These are phyloP conservation scores for Zaprionus tsacasi DNA, from an alignment of 1,140 invertebrate species.

Conservation along the genomic window DNA sequence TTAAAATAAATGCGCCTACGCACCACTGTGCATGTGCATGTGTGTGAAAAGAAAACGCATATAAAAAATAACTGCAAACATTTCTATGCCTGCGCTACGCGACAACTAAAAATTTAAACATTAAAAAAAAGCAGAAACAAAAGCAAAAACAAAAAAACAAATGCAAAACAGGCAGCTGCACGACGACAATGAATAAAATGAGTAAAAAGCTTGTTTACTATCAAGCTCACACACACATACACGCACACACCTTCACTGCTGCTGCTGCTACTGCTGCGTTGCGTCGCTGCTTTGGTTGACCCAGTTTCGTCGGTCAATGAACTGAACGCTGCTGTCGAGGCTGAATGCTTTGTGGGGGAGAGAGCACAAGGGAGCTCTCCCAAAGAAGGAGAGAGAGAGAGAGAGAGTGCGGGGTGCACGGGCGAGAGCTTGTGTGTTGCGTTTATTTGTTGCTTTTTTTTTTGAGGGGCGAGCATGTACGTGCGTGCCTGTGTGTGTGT, in stretches of 20 bases:
- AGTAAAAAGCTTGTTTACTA: conserved; percentile 67
- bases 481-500: conserved; percentile 30
- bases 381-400: conserved; percentile 15
- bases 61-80: conserved; percentile 40
- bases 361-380: background rate
- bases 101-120: conserved; percentile 44
- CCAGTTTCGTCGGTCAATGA: conserved; percentile 78
- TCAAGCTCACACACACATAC: conserved; percentile 43
- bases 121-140: conserved; percentile 28
- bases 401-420: conserved; percentile 9
- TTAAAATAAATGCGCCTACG: conserved; percentile 64
- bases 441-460: conserved; percentile 28
- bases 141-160: conserved; percentile 40
- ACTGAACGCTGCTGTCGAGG: conserved; percentile 66
- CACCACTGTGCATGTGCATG: conserved; percentile 13
- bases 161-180: conserved; percentile 56
- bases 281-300: conserved; percentile 63
- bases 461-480: conserved; percentile 51
- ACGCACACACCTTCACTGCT: conserved; percentile 63
- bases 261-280: conserved; percentile 23
- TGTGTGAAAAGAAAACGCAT: conserved; percentile 36
- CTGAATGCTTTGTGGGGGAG: conserved; percentile 43
- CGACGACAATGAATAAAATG: conserved; percentile 33
- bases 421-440: conserved; percentile 35
- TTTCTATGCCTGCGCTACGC: conserved; percentile 35